Evolutionary conservation across 2,797 vertebrate genomes (phyloP).

Genomic region (Sylvilagus floridanus): DNA sequence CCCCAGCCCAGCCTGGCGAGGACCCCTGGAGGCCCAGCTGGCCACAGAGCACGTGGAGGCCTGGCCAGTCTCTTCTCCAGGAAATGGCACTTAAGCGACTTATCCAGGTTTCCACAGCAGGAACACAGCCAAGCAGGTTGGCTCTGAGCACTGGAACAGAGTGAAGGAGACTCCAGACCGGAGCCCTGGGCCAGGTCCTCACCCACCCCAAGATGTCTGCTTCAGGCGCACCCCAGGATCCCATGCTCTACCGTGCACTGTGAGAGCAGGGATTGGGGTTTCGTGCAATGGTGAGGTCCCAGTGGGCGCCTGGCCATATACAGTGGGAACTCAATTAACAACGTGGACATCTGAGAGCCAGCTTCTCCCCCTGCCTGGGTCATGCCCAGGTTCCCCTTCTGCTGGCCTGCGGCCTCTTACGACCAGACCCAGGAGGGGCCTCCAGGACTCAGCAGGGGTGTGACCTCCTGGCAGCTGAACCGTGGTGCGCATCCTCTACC

Average conservation of each 20-base stretch:
- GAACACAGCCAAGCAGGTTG: neutral
- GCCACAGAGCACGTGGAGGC: neutral
- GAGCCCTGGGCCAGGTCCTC: neutral
- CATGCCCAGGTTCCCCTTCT: neutral
- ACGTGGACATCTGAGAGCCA: neutral
- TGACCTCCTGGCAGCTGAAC: neutral
- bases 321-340: neutral
- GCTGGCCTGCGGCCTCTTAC: neutral
- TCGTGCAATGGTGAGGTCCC: neutral
- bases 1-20: neutral
- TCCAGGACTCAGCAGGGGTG: neutral
- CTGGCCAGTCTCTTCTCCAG: neutral
- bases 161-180: neutral
- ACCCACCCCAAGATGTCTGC: neutral
- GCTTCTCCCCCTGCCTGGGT: neutral
- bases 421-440: neutral
- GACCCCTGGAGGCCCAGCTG: neutral
- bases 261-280: neutral
- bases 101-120: slow-evolving; percentile 52
- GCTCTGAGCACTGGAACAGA: slow-evolving; percentile 12
- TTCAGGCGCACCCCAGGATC: neutral
- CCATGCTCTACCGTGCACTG: neutral
- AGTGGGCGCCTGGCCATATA: neutral
- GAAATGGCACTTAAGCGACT: neutral
- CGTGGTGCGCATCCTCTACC: neutral